Percentiles rank a stretch among this genome's conserved stretches.
These are phyloP conservation scores for Caloenas nicobarica DNA, from an alignment of 2,113 vertebrate genomes.

Conservation along the genomic window DNA sequence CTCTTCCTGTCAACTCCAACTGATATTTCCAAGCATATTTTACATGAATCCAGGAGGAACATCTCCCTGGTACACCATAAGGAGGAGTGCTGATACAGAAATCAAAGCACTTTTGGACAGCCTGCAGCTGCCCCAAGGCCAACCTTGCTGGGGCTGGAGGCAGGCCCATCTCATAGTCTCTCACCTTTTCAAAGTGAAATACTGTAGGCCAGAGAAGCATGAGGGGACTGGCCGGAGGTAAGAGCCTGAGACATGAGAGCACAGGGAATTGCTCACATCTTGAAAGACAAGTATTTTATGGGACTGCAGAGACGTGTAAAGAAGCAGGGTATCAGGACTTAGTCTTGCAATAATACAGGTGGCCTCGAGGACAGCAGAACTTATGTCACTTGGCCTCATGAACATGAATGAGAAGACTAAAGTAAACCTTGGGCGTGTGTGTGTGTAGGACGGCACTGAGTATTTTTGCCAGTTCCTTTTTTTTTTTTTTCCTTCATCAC, in stretches of 20 bases:
- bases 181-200: neutral
- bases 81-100: neutral
- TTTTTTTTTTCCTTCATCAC: neutral
- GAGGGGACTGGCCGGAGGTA: neutral
- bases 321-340: neutral
- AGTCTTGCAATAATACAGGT: neutral
- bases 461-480: neutral
- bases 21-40: neutral
- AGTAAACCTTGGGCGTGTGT: neutral
- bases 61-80: neutral
- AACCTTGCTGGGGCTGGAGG: neutral
- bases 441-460: neutral
- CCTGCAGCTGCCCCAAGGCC: neutral
- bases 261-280: neutral
- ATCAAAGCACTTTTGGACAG: neutral
- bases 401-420: neutral
- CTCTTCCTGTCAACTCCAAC: neutral
- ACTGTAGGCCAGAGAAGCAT: neutral
- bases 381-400: neutral
- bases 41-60: neutral
- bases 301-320: neutral
- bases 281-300: neutral
- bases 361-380: accelerated
- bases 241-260: neutral
- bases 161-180: neutral